Evolutionary conservation across 1,140 invertebrate genomes (phyloP), one percentile per base, ranked within the genome.

Genomic region (Polyergus mexicanus): DNA sequence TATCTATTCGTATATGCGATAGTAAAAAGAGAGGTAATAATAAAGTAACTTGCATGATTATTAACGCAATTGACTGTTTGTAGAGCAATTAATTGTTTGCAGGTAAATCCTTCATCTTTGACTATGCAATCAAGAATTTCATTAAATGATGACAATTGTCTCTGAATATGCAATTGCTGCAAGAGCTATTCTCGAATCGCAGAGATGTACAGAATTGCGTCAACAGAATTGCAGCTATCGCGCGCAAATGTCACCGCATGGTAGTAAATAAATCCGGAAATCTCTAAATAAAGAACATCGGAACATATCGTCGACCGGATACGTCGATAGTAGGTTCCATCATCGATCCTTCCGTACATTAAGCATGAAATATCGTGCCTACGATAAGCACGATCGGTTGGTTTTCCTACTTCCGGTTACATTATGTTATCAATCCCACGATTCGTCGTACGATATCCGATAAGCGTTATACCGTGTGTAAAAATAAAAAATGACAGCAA

Each of bases 331-430:
- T 7, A 74, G 13, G 11, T 28, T 47, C 41, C 41, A 47, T 78
- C 28, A 65, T 78, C n/a, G 41, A 78, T 66, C 41, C 11, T 1
- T 38, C 35, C 22, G 19, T 32, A 38, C 35, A 75, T 75, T 60
- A 47, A 47, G 41, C n/a, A 22, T 51, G 56, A 78, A 78, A 78
- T 66, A 35, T 78, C 41, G 60, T 58, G 38, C 32, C 38, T 35
- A 54, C 3, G 5, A 71, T 71, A 28, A 62, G 25, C 25, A 22
- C 63, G 7, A 13, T 63, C 25, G 56, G 11, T 77, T 11, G 47
- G 3, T n/a, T 28, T 5, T 62, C 44, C 11, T 16, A n/a, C 10
- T 77, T 65, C 25, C 25, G 25, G 25, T 65, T 41, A 11, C 72
- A 16, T 62, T 47, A 5, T 16, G 6, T 51, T 51, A 44, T 65